phyloP scores from a whole-genome alignment of 2,113 vertebrate genomes.

The Cynopterus brachyotis region DNA sequence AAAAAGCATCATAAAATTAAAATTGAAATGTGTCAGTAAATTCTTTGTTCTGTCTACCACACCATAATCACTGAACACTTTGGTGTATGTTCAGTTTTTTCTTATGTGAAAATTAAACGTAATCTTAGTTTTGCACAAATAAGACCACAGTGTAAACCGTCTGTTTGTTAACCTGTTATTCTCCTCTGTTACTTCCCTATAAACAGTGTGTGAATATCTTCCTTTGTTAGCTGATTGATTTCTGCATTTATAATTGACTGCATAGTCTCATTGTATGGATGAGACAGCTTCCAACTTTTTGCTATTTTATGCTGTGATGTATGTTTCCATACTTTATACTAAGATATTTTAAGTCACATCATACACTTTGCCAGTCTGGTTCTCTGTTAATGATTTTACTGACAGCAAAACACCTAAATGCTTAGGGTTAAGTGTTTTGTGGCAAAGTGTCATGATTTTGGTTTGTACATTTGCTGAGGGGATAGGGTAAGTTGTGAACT shows the following conservation, averaged over 20 bases:
- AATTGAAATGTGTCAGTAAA: neutral
- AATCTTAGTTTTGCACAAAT: neutral
- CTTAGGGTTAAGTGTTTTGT: neutral
- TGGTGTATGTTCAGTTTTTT: neutral
- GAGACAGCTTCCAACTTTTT: neutral
- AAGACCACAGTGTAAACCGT: neutral
- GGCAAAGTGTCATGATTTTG: neutral
- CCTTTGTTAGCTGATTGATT: neutral
- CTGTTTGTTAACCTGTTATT: neutral
- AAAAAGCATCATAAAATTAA: neutral
- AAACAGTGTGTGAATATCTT: neutral
- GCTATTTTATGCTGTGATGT: neutral
- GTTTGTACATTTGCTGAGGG: neutral
- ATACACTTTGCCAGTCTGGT: neutral
- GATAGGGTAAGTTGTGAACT: neutral
- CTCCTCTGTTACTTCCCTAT: neutral
- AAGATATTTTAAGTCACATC: neutral
- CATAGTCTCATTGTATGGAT: neutral
- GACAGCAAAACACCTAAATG: neutral
- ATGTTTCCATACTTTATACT: neutral
- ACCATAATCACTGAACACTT: neutral
- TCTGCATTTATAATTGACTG: neutral
- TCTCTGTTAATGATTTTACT: neutral
- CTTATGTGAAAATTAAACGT: neutral
- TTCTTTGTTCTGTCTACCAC: neutral